Evolutionary conservation across 2,113 vertebrate species (phyloP).

Genomic region (Pachycephala philippinensis): DNA sequence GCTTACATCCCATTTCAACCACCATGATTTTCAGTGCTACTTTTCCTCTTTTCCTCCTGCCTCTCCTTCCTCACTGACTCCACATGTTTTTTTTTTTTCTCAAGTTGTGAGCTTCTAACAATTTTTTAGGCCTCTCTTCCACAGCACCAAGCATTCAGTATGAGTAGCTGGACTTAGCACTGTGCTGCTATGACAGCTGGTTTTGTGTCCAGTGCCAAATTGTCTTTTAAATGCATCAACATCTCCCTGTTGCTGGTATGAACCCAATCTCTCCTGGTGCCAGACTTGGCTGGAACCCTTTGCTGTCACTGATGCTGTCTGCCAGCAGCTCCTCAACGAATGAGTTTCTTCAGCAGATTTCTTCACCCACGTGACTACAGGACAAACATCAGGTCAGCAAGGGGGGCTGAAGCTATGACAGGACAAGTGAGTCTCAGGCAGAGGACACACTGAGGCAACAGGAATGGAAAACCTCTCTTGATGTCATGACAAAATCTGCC

Average conservation of each 20-base stretch:
- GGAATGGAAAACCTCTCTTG: not conserved
- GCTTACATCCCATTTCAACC: not conserved
- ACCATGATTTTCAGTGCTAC: not conserved
- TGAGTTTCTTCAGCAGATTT: not conserved
- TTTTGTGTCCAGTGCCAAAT: not conserved
- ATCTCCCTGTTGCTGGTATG: not conserved
- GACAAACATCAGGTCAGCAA: not conserved
- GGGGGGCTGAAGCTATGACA: not conserved
- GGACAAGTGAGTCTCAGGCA: rapidly evolving
- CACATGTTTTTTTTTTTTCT: rapidly evolving
- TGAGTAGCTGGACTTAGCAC: not conserved
- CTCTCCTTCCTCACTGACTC: not conserved
- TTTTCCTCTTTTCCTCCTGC: not conserved
- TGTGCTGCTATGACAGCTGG: not conserved
- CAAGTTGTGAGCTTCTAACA: not conserved
- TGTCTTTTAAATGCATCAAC: not conserved
- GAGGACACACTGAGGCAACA: not conserved
- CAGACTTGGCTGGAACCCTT: not conserved
- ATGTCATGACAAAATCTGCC: not conserved
- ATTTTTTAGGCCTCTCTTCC: not conserved
- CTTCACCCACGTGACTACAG: not conserved
- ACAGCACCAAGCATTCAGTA: not conserved
- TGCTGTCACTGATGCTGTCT: not conserved
- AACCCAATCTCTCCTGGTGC: not conserved
- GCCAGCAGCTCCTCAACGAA: not conserved